A percentile compares a stretch with the other conserved stretches of the same genome.
Evolutionary conservation across 2,797 vertebrate genomes (phyloP).

Genomic region (Chrysocyon brachyurus): DNA sequence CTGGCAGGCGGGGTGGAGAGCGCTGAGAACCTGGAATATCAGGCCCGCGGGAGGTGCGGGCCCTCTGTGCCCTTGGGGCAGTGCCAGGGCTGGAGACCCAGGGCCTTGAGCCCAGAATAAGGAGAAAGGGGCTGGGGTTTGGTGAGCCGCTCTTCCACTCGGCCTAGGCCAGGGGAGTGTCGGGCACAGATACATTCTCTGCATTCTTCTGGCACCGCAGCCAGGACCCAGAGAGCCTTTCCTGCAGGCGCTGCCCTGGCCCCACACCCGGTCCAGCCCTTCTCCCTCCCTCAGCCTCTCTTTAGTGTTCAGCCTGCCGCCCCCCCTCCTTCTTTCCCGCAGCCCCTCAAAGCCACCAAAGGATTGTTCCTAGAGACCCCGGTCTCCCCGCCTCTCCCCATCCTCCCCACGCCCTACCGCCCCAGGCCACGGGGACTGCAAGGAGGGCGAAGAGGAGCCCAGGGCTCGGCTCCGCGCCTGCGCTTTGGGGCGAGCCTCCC

Average conservation of each 20-base stretch:
- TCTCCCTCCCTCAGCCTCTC: constrained; percentile 45
- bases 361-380: background rate
- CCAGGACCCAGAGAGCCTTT: constrained; percentile 67
- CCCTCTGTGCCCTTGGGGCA: constrained; percentile 35
- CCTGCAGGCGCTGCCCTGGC: constrained; percentile 52
- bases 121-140: constrained; percentile 4
- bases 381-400: constrained; percentile 57
- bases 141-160: background rate
- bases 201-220: constrained; percentile 77
- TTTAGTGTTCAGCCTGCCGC: background rate
- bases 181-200: constrained; percentile 73
- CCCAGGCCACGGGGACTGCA: constrained; percentile 70
- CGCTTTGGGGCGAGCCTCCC: constrained; percentile 52
- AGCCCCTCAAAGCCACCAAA: constrained; percentile 18
- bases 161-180: constrained; percentile 39
- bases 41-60: constrained; percentile 18
- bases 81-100: constrained; percentile 6
- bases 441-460: constrained; percentile 42
- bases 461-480: constrained; percentile 72
- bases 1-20: constrained; percentile 29
- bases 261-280: constrained; percentile 29
- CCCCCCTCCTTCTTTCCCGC: background rate
- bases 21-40: constrained; percentile 9
- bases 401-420: constrained; percentile 67
- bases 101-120: background rate